A percentile compares a stretch with the other conserved stretches of the same genome.
Evolutionary conservation across 1,140 invertebrate species (phyloP).

Genomic region (Drosophila arizonae): DNA sequence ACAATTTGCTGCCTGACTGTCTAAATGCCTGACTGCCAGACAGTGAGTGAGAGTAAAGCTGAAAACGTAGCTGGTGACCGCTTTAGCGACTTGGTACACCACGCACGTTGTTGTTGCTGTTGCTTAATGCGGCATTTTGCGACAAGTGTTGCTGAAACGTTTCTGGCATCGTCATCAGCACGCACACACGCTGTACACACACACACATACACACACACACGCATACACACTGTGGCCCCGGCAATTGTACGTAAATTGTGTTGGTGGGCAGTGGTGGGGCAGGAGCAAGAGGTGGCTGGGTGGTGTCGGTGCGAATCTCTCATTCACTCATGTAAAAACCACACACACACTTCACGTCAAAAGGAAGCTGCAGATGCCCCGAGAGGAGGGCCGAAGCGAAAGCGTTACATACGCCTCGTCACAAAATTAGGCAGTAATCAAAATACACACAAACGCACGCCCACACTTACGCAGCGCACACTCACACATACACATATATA

Average conservation of each 20-base stretch:
- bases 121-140: slow-evolving; percentile 79
- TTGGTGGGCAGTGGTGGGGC: slow-evolving; percentile 29
- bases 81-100: slow-evolving; percentile 74
- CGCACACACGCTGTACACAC: slow-evolving; percentile 16
- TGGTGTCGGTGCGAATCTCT: slow-evolving; percentile 46
- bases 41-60: slow-evolving; percentile 15
- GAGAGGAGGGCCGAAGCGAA: slow-evolving; percentile 26
- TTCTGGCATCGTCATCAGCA: slow-evolving; percentile 72
- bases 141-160: slow-evolving; percentile 78
- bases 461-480: slow-evolving; percentile 4
- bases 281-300: not conserved
- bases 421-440: slow-evolving; percentile 80
- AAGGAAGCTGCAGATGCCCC: slow-evolving; percentile 62
- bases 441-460: slow-evolving; percentile 58
- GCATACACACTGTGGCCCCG: slow-evolving; percentile 14
- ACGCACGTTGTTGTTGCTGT: slow-evolving; percentile 62
- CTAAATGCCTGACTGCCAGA: not conserved
- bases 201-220: slow-evolving; percentile 12
- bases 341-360: slow-evolving; percentile 65
- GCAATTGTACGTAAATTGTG: slow-evolving; percentile 75
- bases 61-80: slow-evolving; percentile 19
- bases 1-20: not conserved
- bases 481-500: not conserved
- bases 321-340: slow-evolving; percentile 77
- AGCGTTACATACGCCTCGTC: slow-evolving; percentile 62